Conservation (phyloP, 2,113 vertebrate species). For the Theropithecus gelada region DNA sequence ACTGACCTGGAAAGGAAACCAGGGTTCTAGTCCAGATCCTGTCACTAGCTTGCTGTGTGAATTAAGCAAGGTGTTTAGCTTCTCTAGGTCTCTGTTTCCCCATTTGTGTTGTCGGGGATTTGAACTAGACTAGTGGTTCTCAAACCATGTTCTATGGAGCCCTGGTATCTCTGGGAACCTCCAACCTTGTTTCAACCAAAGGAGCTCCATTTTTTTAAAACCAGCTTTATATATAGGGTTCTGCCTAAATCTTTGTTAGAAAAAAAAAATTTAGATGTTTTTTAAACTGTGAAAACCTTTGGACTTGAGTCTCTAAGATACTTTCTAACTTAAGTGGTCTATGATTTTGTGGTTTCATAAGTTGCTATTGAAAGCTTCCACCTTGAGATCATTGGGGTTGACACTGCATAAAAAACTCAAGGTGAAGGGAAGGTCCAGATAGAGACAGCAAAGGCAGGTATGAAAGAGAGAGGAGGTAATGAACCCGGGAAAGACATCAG, state of each 20-base stretch:
- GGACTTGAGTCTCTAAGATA: not conserved
- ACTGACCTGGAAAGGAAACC: slow-evolving; percentile 54
- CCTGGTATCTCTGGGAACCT: not conserved
- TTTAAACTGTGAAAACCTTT: not conserved
- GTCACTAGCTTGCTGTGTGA: not conserved
- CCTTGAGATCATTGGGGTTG: not conserved
- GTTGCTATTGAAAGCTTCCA: not conserved
- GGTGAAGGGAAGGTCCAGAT: not conserved
- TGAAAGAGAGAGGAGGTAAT: not conserved
- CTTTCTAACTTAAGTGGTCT: not conserved
- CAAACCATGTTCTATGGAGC: not conserved
- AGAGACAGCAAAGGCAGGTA: not conserved
- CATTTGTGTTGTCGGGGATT: not conserved
- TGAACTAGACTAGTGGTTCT: not conserved
- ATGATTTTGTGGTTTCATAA: not conserved
- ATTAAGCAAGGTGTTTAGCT: not conserved
- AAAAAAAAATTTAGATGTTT: not conserved
- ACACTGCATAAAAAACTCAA: not conserved
- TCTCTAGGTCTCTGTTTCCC: not conserved
- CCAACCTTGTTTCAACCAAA: not conserved
- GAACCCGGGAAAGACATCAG: not conserved
- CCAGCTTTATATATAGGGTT: not conserved
- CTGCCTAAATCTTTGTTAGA: not conserved
- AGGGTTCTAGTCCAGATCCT: slow-evolving; percentile 46
- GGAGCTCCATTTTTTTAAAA: not conserved